phyloP scores from a whole-genome alignment of 1,140 invertebrate genomes.

The Mizuhopecten yessoensis region DNA sequence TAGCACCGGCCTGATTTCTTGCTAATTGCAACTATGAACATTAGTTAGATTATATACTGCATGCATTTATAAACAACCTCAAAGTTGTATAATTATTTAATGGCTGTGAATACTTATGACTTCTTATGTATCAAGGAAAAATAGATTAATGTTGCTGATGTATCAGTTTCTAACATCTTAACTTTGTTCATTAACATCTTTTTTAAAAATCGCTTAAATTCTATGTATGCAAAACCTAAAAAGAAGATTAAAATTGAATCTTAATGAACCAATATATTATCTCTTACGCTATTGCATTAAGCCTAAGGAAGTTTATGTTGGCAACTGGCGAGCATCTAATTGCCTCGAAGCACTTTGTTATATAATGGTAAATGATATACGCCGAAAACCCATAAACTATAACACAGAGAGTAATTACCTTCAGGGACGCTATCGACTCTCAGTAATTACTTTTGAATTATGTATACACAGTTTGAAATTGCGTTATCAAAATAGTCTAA shows the following conservation, averaged over 20 bases:
- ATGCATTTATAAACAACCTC: too few relatives aligned
- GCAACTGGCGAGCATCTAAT: background rate
- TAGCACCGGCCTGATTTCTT: too few relatives aligned
- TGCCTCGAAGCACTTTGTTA: background rate
- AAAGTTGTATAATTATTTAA: too few relatives aligned
- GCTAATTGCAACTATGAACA: too few relatives aligned
- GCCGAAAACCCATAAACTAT: background rate
- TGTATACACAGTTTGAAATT: background rate
- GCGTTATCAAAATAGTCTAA: background rate
- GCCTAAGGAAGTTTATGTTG: background rate
- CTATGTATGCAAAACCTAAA: background rate
- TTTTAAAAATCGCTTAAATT: constrained; percentile 12
- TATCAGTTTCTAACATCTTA: background rate
- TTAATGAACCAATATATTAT: constrained; percentile 26
- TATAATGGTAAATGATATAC: background rate
- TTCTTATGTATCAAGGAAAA: too few relatives aligned
- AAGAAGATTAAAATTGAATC: constrained; percentile 17
- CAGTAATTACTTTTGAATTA: background rate
- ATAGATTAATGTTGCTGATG: too few relatives aligned
- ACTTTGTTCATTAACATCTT: background rate
- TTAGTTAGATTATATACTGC: too few relatives aligned
- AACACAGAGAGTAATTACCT: background rate
- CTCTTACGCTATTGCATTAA: background rate
- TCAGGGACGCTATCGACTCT: background rate
- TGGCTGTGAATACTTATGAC: too few relatives aligned